phyloP scores from a whole-genome alignment of 2,797 vertebrate species.

The Macroramphosus scolopax region DNA sequence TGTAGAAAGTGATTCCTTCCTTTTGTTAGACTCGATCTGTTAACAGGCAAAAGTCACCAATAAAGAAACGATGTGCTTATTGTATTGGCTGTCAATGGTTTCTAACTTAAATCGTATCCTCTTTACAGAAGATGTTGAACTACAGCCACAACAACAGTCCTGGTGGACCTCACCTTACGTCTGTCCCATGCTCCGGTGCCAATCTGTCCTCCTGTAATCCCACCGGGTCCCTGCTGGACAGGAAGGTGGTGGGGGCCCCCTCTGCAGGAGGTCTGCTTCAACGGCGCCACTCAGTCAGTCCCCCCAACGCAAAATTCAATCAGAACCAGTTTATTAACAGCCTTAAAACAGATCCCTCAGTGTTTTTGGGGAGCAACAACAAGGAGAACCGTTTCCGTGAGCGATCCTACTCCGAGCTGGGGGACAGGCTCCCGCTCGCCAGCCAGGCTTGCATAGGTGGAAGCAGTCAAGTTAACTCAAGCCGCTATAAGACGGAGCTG shows the following conservation, averaged over 20 bases:
- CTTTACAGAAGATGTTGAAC: constrained; percentile 82
- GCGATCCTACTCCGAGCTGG: constrained; percentile 84
- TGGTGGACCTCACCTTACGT: constrained; percentile 52
- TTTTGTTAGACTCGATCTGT: too few relatives aligned
- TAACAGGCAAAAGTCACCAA: too few relatives aligned
- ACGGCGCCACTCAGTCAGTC: constrained; percentile 83
- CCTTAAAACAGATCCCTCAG: constrained; percentile 73
- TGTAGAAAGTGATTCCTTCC: too few relatives aligned
- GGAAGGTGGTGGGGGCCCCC: constrained; percentile 83
- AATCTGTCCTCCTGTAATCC: constrained; percentile 64
- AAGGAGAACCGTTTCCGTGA: constrained; percentile 84
- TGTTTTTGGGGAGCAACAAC: constrained; percentile 67
- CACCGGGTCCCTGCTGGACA: constrained; percentile 84
- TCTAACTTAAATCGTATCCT: neutral
- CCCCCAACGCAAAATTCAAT: constrained; percentile 79
- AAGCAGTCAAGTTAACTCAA: constrained; percentile 78
- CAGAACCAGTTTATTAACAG: constrained; percentile 81
- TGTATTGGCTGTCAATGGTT: neutral
- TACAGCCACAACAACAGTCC: constrained; percentile 66
- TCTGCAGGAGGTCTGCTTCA: constrained; percentile 74
- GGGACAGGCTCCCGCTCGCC: constrained; percentile 71
- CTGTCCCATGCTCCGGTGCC: constrained; percentile 40
- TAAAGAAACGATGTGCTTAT: too few relatives aligned
- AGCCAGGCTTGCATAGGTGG: constrained; percentile 56
- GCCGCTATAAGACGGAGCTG: constrained; percentile 85